Conservation (phyloP, 2,888 invertebrate genomes). For the Ornithoptera alexandrae region DNA sequence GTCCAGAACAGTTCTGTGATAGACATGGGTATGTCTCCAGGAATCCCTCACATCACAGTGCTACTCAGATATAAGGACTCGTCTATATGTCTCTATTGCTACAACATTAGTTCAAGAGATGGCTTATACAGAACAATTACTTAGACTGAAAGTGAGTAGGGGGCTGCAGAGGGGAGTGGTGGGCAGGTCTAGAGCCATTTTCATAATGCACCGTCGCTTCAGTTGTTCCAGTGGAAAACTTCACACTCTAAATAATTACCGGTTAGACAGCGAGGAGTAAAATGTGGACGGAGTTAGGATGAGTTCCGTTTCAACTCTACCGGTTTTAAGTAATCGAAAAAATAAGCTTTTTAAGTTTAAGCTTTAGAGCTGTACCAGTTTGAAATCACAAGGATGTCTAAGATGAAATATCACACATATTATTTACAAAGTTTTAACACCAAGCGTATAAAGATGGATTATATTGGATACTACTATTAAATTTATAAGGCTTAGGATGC, state of each 20-base stretch:
- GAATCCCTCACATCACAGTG: no score
- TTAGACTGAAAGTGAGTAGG: constrained; percentile 37
- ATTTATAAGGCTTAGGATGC: no score
- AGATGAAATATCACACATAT: no score
- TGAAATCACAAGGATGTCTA: no score
- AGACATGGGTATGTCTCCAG: no score
- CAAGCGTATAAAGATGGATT: no score
- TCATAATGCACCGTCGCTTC: constrained; percentile 66
- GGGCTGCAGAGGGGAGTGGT: constrained; percentile 30
- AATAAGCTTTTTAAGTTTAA: no score
- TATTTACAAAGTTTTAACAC: no score
- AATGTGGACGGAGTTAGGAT: constrained; percentile 27
- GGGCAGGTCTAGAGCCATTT: constrained; percentile 54
- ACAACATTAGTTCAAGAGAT: constrained; percentile 30
- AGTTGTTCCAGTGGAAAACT: constrained; percentile 52
- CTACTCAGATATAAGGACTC: neutral
- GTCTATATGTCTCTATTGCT: constrained; percentile 19
- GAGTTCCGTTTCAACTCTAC: constrained; percentile 12
- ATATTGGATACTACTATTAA: no score
- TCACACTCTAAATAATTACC: constrained; percentile 72
- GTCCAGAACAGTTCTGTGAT: no score
- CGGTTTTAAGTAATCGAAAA: neutral
- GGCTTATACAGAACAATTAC: constrained; percentile 52
- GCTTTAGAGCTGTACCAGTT: no score
- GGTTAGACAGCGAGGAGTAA: constrained; percentile 33